Evolutionary conservation across 2,888 invertebrate species (phyloP).

Genomic region (Ommatoiulus sabulosus): DNA sequence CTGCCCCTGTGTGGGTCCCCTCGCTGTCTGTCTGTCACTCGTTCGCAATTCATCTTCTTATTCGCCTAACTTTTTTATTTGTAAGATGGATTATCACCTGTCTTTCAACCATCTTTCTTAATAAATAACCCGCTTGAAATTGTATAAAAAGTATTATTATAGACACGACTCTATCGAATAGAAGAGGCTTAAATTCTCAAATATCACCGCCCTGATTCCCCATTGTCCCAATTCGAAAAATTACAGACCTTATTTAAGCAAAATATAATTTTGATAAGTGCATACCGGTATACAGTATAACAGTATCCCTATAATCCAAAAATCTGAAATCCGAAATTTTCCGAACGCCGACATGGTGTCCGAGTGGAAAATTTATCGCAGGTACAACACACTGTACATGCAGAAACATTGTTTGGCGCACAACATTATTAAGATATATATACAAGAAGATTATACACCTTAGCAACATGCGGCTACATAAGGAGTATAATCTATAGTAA

Average conservation of each 20-base stretch:
- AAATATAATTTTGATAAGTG: too few species aligned
- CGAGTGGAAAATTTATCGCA: too few species aligned
- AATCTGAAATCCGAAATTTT: too few species aligned
- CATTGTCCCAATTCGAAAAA: not conserved
- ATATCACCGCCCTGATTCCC: not conserved
- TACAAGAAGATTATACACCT: too few species aligned
- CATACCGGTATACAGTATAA: too few species aligned
- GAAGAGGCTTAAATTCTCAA: not conserved
- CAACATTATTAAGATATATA: too few species aligned
- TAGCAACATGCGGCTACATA: too few species aligned
- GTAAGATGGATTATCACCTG: constrained; percentile 14
- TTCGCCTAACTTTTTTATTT: not conserved
- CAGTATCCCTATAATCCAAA: too few species aligned
- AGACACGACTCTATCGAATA: not conserved
- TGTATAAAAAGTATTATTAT: not conserved
- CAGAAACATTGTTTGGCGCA: too few species aligned
- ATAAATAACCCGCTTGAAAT: not conserved
- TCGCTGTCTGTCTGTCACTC: constrained; percentile 1
- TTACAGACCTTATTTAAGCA: not conserved
- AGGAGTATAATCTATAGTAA: too few species aligned
- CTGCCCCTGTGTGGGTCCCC: not conserved
- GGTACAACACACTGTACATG: too few species aligned
- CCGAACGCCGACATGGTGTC: too few species aligned
- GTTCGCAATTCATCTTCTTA: constrained; percentile 4
- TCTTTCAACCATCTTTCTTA: constrained; percentile 1